Evolutionary conservation across 2,888 invertebrate species (phyloP), one percentile per base, ranked within the genome.

Genomic region (Pharmacophagus antenor): DNA sequence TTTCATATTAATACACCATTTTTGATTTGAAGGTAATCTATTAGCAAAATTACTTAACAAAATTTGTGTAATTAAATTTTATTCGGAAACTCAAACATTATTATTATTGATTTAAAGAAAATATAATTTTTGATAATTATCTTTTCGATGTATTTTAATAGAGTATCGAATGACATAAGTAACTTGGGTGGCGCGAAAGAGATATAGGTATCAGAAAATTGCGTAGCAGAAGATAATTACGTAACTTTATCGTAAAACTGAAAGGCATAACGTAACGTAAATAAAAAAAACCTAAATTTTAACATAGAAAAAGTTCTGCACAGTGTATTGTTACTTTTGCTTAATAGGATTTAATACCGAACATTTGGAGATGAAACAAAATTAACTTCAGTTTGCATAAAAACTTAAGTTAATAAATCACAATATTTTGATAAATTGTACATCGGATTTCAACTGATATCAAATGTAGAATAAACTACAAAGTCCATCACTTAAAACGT

Each of bases 281-380:
- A 6, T n/a, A n/a, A 12, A 31, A 15, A 31, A 37, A 37, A 37
- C 15, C 37, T 37, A 15, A 37, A 37, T n/a, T 37, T 37, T 5
- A 37, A 37, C 15, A 37, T 5, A 3, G 15, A n/a, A 37, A 37
- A 37, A 37, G 15, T 37, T 37, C 8, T 15, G 4, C n/a, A n/a
- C 15, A 1, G 37, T 37, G n/a, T 37, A 37, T 37, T n/a, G 1
- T 6, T 37, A 37, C 37, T 5, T n/a, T 1, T 37, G 65, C 64
- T 65, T 70, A 68, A 67, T 69, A 67, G 67, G 64, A 67, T 66
- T 62, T 58, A 58, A 58, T 54, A 57, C 56, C 62, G 58, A 63
- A 61, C 61, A 64, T 61, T 58, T 58, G 57, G 37, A 65, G 59
- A 62, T 61, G 63, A 64, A 63, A 62, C 54, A 52, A 59, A 62